Evolutionary conservation across 1,140 invertebrate species (phyloP), one percentile per base, ranked within the genome.

Genomic region (Pomacea maculata): DNA sequence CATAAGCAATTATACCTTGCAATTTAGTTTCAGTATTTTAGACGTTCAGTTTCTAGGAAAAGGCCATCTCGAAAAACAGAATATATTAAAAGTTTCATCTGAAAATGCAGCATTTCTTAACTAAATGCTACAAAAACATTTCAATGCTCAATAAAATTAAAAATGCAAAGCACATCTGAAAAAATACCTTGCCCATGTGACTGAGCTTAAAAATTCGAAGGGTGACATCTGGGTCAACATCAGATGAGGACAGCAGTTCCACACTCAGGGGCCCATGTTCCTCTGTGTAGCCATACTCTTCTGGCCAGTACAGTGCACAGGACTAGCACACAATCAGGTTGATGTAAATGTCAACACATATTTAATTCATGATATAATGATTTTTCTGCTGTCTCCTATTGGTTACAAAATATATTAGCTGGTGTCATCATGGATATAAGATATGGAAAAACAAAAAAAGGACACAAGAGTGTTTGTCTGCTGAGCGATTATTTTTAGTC

Each of bases 291-390:
- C 89, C 89, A 84, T 90, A 87, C 71, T 90, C 89, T 79, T 88
- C 88, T 55, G 89, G 89, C 89, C 89, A 90, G 80, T 90, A 89
- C 80, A 90, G 81, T 15, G 88, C 88, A 87, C 88, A 89, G 3
- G 85, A 86, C 88, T 89, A 75, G 21, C 64, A 83, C 57, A 82
- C n/a, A 64, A 17, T 14, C 57, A 61, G 1, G 25, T 25, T 25
- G 34, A 45, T 45, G 34, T 9, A 61, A 61, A 61, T 61, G 57
- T 61, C 57, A 61, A 14, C 57, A 17, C 2, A 61, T 1, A 11
- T 61, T 61, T 11, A 17, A 61, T 61, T 4, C 57, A 14, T 61
- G 57, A 61, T 61, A 61, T 61, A 17, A 4, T 45, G 6, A 6
- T 45, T 45, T 45, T 45, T 45, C 34, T 45, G 34, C 6, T 45